A percentile compares a stretch with the other conserved stretches of the same genome.
These are phyloP conservation scores for Diphyllodes magnificus DNA, from an alignment of 2,113 vertebrate species.

Conservation along the genomic window DNA sequence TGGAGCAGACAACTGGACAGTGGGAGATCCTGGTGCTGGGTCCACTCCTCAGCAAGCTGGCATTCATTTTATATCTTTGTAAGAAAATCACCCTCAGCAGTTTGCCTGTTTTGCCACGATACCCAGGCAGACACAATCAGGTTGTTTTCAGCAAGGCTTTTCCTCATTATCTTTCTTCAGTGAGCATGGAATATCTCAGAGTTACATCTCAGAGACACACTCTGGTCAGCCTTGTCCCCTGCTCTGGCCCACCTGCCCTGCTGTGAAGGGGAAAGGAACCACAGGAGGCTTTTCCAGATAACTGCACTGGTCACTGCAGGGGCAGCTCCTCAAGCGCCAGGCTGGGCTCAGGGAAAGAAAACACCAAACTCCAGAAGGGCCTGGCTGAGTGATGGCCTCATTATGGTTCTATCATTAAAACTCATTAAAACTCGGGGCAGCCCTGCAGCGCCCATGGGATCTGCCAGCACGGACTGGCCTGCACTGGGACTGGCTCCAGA, in stretches of 20 bases:
- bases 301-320: background rate
- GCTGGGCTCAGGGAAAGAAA: background rate
- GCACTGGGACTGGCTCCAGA: background rate
- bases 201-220: background rate
- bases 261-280: background rate
- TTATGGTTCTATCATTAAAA: background rate
- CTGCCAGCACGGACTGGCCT: background rate
- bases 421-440: background rate
- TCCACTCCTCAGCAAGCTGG: background rate
- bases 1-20: background rate
- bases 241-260: background rate
- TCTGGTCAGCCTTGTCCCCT: background rate
- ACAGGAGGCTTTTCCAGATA: background rate
- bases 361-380: background rate
- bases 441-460: background rate
- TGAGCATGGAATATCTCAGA: background rate
- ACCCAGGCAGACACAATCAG: background rate
- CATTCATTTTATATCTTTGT: background rate
- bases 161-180: background rate
- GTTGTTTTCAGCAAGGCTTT: background rate
- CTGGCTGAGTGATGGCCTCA: background rate
- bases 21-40: background rate
- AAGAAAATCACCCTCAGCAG: background rate
- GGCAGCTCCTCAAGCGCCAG: background rate
- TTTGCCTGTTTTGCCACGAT: background rate